phyloP scores from a whole-genome alignment of 1,140 invertebrate genomes.

The Drosophila obscura region DNA sequence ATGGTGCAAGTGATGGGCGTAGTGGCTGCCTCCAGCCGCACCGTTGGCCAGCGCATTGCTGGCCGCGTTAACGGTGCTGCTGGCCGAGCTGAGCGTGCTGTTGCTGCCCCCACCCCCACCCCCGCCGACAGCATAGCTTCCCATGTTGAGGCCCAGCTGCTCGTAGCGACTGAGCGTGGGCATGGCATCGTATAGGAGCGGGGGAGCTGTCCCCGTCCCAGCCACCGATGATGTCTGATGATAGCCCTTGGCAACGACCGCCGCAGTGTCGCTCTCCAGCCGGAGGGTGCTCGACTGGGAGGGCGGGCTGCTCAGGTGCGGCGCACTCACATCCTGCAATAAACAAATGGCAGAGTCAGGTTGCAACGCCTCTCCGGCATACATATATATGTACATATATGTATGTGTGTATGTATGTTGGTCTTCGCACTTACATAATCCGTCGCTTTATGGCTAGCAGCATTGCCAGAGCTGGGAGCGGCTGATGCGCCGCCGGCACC shows the following conservation, averaged over 20 bases:
- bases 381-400: not conserved
- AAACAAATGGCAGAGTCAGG: conserved; percentile 19
- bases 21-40: conserved; percentile 28
- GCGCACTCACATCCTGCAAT: conserved; percentile 64
- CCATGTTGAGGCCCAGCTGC: conserved; percentile 70
- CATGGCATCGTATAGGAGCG: conserved; percentile 77
- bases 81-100: conserved; percentile 66
- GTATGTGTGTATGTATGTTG: no score
- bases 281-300: conserved; percentile 80
- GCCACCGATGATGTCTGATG: conserved; percentile 46
- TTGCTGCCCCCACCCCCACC: conserved; percentile 54
- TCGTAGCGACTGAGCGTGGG: conserved; percentile 79
- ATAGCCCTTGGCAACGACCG: conserved; percentile 54
- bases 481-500: conserved; percentile 21
- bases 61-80: conserved; percentile 53
- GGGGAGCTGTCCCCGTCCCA: conserved; percentile 16
- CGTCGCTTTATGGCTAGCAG: conserved; percentile 66
- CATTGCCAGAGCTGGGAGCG: conserved; percentile 50
- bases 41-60: conserved; percentile 43
- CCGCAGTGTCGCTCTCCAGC: conserved; percentile 63
- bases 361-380: conserved; percentile 27
- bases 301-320: conserved; percentile 79
- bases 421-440: conserved; percentile 74
- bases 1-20: conserved; percentile 66
- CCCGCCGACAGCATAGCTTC: conserved; percentile 46